A percentile compares a stretch with the other conserved stretches of the same genome.
phyloP scores from a whole-genome alignment of 2,113 vertebrate genomes.

The Ramphastos sulfuratus region DNA sequence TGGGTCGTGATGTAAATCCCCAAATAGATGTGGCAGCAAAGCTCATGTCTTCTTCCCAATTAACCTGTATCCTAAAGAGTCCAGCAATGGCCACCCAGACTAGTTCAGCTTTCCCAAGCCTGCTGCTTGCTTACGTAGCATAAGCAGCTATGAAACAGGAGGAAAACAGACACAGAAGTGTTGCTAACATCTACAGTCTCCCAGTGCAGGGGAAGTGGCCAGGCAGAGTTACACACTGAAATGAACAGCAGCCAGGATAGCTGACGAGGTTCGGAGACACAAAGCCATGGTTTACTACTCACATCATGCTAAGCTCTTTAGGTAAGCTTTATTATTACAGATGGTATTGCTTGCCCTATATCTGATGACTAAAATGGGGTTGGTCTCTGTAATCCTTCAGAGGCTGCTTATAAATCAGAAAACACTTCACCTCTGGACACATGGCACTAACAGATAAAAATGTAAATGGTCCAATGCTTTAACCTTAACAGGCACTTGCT shows the following conservation, averaged over 20 bases:
- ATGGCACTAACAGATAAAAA: neutral
- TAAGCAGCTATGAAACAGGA: neutral
- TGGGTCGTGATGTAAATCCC: neutral
- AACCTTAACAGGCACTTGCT: neutral
- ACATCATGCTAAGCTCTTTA: slow-evolving; percentile 26
- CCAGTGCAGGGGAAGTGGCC: neutral
- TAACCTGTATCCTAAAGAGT: neutral
- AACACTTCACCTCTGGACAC: slow-evolving; percentile 26
- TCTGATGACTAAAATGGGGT: slow-evolving; percentile 1
- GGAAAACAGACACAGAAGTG: neutral
- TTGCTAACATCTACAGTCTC: neutral
- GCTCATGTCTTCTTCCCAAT: neutral
- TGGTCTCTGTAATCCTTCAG: slow-evolving; percentile 41
- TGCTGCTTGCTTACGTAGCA: neutral
- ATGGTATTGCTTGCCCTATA: slow-evolving; percentile 40
- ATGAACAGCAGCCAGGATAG: neutral
- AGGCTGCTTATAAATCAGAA: slow-evolving; percentile 40
- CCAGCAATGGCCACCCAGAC: neutral
- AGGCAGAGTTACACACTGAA: neutral
- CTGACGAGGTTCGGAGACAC: neutral
- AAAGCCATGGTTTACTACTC: neutral
- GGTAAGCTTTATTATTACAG: slow-evolving; percentile 39
- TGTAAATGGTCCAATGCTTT: slow-evolving; percentile 9
- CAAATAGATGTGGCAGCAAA: neutral
- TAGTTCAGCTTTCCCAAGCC: neutral